A percentile compares a stretch with the other conserved stretches of the same genome.
These are phyloP conservation scores for Metopolophium dirhodum DNA, from an alignment of 1,140 invertebrate species.

Conservation along the genomic window DNA sequence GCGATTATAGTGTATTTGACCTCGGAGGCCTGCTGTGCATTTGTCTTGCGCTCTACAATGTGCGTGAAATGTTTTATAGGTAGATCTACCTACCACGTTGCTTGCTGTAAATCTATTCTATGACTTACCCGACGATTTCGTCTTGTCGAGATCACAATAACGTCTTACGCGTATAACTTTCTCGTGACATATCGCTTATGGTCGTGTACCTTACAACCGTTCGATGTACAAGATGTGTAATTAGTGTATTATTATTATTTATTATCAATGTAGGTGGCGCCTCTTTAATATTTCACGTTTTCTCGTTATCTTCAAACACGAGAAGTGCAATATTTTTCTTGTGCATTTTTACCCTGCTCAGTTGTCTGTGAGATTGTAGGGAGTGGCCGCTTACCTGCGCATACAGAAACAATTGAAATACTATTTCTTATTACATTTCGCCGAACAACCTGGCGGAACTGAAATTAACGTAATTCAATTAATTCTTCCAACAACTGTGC, in stretches of 20 bases:
- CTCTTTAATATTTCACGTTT: background rate
- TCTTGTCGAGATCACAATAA: background rate
- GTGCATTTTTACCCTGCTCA: background rate
- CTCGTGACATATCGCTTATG: background rate
- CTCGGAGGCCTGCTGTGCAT: background rate
- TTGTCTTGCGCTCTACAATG: background rate
- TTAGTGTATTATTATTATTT: background rate
- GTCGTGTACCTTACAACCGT: background rate
- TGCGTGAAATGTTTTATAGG: background rate
- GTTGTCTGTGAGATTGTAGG: background rate
- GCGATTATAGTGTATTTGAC: background rate
- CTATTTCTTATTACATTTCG: background rate
- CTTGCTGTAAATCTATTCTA: background rate
- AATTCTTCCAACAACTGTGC: background rate
- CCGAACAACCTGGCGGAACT: background rate
- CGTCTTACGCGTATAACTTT: background rate
- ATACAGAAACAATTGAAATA: background rate
- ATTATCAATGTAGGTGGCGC: background rate
- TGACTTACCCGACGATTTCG: background rate
- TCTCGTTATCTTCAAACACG: background rate
- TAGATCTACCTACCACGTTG: background rate
- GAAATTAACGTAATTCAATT: background rate
- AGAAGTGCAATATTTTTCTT: background rate
- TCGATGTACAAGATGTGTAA: background rate
- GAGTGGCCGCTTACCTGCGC: background rate